Conservation (phyloP, 2,888 invertebrate species). For the Parnassius orleans region DNA sequence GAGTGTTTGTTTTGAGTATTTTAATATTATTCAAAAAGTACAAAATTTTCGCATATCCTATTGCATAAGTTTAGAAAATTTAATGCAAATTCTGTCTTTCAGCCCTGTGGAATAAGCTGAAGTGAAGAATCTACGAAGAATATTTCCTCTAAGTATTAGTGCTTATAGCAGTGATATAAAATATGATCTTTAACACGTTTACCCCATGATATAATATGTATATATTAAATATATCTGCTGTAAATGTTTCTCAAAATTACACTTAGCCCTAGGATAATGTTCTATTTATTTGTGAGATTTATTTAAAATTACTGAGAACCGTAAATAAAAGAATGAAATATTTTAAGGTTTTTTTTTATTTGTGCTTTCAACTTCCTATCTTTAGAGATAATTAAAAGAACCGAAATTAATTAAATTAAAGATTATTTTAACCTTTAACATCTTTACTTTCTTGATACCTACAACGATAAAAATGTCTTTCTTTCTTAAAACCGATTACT, state of each 20-base stretch:
- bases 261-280: conserved; percentile 56
- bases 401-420: no score
- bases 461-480: neutral
- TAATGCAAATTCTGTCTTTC: conserved; percentile 37
- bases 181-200: conserved; percentile 38
- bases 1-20: no score
- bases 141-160: conserved; percentile 64
- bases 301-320: conserved; percentile 49
- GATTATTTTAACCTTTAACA: neutral
- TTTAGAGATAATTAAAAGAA: no score
- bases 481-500: neutral
- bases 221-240: conserved; percentile 41
- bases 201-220: conserved; percentile 49
- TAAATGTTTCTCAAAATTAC: conserved; percentile 61
- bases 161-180: conserved; percentile 48
- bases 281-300: conserved; percentile 65
- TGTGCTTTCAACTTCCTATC: no score
- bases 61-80: no score
- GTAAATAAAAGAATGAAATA: conserved; percentile 42
- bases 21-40: no score
- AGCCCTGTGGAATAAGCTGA: conserved; percentile 58
- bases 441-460: neutral
- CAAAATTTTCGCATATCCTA: no score
- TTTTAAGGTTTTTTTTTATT: neutral
- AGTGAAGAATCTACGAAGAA: conserved; percentile 35